Evolutionary conservation across 2,888 invertebrate species (phyloP), one percentile per base, ranked within the genome.

Genomic region (Geophilus truncorum): DNA sequence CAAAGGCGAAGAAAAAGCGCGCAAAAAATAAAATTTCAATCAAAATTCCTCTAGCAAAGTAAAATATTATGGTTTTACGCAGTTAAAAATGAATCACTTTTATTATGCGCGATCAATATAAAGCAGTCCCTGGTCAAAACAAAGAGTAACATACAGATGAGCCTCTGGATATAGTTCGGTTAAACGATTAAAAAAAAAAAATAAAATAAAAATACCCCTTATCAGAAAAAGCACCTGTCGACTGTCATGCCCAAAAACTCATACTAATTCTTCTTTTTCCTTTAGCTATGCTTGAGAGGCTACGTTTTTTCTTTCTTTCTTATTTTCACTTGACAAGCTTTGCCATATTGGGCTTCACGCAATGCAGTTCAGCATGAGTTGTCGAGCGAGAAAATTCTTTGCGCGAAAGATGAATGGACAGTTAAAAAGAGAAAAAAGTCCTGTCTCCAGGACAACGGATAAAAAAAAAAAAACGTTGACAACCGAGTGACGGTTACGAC

Each of bases 211-310:
- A n/a, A n/a, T n/a, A 28, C 70, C n/a, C 28, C 70, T 70, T 70
- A 70, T 70, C 70, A 70, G 25, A 70, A 70, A 70, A 70, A 23
- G 70, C 70, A 70, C 70, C 70, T 70, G 70, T 70, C 70, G 70
- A 25, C 70, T 70, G 70, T 70, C 70, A 9, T 70, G 28, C 70
- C 70, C 70, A 70, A 70, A 70, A 70, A 70, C 28, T 70, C 70
- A 70, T 70, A 70, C 70, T 70, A 70, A 70, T 70, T 70, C 70
- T 25, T 28, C 28, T 28, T 28, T 45, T 12, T 70, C 28, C 70
- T 28, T 70, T 23, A 70, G 70, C 25, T 18, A 70, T 70, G 70
- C 70, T 70, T 15, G 25, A 70, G 70, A 25, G 25, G 28, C 2
- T 28, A 2, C 28, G 4, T 70, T 70, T 70, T 70, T 70, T n/a